These are phyloP conservation scores for Channa striata DNA, from an alignment of 2,797 vertebrate species.

Conservation along the genomic window DNA sequence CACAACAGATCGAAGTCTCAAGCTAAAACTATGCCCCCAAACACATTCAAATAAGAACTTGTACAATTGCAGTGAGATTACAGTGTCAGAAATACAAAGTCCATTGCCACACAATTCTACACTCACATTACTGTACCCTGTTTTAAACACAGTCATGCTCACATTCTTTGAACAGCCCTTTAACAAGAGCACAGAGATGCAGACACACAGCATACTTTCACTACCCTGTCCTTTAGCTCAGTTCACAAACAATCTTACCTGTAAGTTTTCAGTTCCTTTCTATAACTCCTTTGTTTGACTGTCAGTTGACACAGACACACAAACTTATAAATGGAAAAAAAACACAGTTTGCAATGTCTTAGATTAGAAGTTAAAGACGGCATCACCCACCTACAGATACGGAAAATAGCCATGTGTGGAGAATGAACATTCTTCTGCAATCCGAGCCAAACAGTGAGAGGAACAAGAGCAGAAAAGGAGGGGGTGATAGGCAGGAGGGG, in stretches of 20 bases:
- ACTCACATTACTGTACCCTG: background rate
- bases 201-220: conserved; percentile 42
- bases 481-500: conserved; percentile 56
- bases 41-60: conserved; percentile 14
- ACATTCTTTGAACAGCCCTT: conserved; percentile 10
- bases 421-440: conserved; percentile 69
- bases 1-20: background rate
- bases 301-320: conserved; percentile 30
- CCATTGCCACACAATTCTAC: conserved; percentile 35
- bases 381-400: conserved; percentile 28
- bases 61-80: conserved; percentile 12
- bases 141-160: conserved; percentile 11
- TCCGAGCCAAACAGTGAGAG: conserved; percentile 71
- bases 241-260: conserved; percentile 57
- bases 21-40: conserved; percentile 24
- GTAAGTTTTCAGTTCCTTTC: conserved; percentile 50
- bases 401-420: conserved; percentile 36
- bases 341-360: conserved; percentile 5
- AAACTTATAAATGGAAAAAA: conserved; percentile 5
- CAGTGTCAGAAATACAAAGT: conserved; percentile 49
- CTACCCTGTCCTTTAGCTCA: conserved; percentile 31
- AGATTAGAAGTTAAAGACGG: conserved; percentile 22
- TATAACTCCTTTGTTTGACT: conserved; percentile 27
- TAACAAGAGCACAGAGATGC: conserved; percentile 21
- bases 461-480: conserved; percentile 37